A percentile compares a stretch with the other conserved stretches of the same genome.
Evolutionary conservation across 2,113 vertebrate species (phyloP).

Genomic region (Etia nguti): DNA sequence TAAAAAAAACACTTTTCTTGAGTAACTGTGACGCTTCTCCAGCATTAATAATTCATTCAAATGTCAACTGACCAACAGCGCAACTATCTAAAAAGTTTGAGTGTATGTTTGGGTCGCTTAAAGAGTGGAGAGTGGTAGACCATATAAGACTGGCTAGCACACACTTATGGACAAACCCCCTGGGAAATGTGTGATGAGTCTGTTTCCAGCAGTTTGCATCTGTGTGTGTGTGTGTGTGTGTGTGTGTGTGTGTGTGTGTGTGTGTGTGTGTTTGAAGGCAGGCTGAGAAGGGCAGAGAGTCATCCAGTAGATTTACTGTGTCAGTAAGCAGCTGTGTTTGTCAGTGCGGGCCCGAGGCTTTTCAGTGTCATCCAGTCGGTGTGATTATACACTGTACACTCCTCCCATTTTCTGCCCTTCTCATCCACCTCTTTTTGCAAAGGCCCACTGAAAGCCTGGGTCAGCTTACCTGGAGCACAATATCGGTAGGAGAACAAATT

Average conservation of each 20-base stretch:
- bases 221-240: too few species aligned
- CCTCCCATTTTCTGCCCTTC: constrained; percentile 2
- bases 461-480: background rate
- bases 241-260: background rate
- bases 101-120: background rate
- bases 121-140: background rate
- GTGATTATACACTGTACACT: constrained; percentile 35
- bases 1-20: background rate
- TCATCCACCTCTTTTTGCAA: background rate
- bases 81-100: background rate
- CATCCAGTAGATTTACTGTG: constrained; percentile 63
- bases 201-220: background rate
- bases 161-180: background rate
- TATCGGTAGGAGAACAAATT: background rate
- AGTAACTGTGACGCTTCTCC: background rate
- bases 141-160: background rate
- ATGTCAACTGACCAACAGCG: background rate
- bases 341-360: constrained; percentile 50
- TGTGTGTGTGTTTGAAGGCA: background rate
- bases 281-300: constrained; percentile 48
- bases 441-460: background rate
- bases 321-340: constrained; percentile 69
- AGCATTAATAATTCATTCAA: background rate
- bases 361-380: constrained; percentile 46
- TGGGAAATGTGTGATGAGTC: background rate